These are phyloP conservation scores for Epizoanthus fatuus DNA, from an alignment of 92 coral and sea anemone genomes.

Conservation along the genomic window DNA sequence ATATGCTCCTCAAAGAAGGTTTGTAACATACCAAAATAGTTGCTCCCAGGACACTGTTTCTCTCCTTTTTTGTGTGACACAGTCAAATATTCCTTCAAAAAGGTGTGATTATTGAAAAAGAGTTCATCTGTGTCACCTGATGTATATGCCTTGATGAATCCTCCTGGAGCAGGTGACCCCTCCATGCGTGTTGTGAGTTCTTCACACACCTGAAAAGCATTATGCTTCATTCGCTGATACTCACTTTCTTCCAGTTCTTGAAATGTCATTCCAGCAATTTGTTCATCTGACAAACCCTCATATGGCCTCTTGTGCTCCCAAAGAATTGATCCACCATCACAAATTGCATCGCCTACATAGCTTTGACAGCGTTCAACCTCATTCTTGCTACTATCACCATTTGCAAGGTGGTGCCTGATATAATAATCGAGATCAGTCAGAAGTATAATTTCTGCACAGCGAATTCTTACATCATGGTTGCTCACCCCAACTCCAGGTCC, in stretches of 20 bases:
- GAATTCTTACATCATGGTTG: slow-evolving; percentile 27
- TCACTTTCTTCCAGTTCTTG: slow-evolving; percentile 47
- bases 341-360: slow-evolving; percentile 51
- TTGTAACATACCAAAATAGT: slow-evolving; percentile 18
- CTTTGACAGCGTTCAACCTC: slow-evolving; percentile 54
- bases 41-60: slow-evolving; percentile 6
- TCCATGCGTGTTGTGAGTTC: slow-evolving; percentile 37
- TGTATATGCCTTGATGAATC: slow-evolving; percentile 50
- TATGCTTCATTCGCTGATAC: slow-evolving; percentile 32
- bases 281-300: slow-evolving; percentile 3
- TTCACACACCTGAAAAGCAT: slow-evolving; percentile 48
- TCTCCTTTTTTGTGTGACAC: background rate
- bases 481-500: slow-evolving; percentile 51
- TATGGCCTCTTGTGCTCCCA: slow-evolving; percentile 29
- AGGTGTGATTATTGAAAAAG: slow-evolving; percentile 24
- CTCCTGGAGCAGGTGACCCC: slow-evolving; percentile 54
- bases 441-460: slow-evolving; percentile 23
- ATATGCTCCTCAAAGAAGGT: slow-evolving; percentile 10
- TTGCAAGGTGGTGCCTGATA: slow-evolving; percentile 39
- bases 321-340: background rate
- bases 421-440: slow-evolving; percentile 33
- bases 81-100: background rate
- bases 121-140: slow-evolving; percentile 20
- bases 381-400: slow-evolving; percentile 50
- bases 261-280: background rate